Evolutionary conservation across 2,888 invertebrate genomes (phyloP), one percentile per base, ranked within the genome.

Genomic region (Lycophotia porphyrea): DNA sequence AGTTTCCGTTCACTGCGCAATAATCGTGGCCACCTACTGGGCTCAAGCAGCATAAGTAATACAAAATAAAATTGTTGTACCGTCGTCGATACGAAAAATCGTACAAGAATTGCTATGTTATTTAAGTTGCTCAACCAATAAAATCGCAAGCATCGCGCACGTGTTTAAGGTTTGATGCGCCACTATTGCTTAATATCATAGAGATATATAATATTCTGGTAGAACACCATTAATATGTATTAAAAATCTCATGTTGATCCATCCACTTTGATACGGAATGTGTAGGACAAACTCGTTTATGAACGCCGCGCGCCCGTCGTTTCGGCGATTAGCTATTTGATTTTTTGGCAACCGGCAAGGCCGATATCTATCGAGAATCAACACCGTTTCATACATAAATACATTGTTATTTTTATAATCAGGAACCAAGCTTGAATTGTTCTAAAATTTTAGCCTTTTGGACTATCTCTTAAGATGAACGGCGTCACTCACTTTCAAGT

Each of bases 401-500:
- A 84, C 67, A 80, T 81, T 81, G 61, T 78, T 74, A 84, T 86
- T 84, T 82, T 79, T 74, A 74, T 72, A 75, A 58, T 73, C 61
- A 63, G 49, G 65, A 71, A 68, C 63, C 60, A 66, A 55, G 34
- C 44, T 15, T 66, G 36, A 71, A 39, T 58, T 34, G 42, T 63
- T 60, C 52, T 18, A n/a, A 39, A 85, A 58, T 76, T 63, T 72
- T 7, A 52, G 31, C 60, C 36, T 70, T 36, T 66, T 44, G 13
- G 24, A 13, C 34, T 60, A 67, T 49, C 44, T 67, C 65, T 68
- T 75, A 72, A 68, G 61, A 52, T 31, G 82, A 83, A 84, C 84
- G 84, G n/a, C 84, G 84, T 90, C 90, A 89, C 85, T 90, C 88
- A 89, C 89, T 90, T 91, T 87, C 64, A 85, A 91, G 88, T 90